A percentile compares a stretch with the other conserved stretches of the same genome.
Conservation (phyloP, 2,888 invertebrate genomes). For the Toxonevra muliebris region DNA sequence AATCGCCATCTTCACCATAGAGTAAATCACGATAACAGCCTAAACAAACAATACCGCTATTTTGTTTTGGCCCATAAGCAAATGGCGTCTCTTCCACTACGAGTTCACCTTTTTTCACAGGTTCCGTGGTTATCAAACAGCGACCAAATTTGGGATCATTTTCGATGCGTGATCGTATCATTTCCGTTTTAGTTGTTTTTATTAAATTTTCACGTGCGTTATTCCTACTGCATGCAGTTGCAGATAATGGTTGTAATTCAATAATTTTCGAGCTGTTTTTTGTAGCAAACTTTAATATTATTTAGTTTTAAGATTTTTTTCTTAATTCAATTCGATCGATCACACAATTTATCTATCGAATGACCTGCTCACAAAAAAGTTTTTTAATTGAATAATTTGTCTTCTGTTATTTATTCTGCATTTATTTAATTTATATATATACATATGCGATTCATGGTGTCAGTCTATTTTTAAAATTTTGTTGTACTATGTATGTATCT, state of each 20-base stretch:
- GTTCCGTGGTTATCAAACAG: conserved; percentile 74
- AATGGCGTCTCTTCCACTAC: conserved; percentile 79
- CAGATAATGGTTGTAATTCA: conserved; percentile 39
- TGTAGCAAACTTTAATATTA: neutral
- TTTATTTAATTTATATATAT: no score
- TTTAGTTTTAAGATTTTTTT: neutral
- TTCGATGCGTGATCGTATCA: conserved; percentile 59
- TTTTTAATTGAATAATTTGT: no score
- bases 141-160: conserved; percentile 74
- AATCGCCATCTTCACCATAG: conserved; percentile 61
- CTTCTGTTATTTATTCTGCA: no score
- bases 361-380: no score
- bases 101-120: conserved; percentile 76
- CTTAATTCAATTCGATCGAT: neutral
- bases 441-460: no score
- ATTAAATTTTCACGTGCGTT: no score
- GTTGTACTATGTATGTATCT: no score
- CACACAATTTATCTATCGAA: no score
- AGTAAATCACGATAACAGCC: conserved; percentile 74
- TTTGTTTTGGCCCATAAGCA: conserved; percentile 80
- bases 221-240: conserved; percentile 9
- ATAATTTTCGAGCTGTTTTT: conserved; percentile 39
- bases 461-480: no score
- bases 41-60: conserved; percentile 76
- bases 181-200: conserved; percentile 37